A percentile compares a stretch with the other conserved stretches of the same genome.
phyloP scores from a whole-genome alignment of 1,140 invertebrate species.

The Ptiloglossa arizonensis region DNA sequence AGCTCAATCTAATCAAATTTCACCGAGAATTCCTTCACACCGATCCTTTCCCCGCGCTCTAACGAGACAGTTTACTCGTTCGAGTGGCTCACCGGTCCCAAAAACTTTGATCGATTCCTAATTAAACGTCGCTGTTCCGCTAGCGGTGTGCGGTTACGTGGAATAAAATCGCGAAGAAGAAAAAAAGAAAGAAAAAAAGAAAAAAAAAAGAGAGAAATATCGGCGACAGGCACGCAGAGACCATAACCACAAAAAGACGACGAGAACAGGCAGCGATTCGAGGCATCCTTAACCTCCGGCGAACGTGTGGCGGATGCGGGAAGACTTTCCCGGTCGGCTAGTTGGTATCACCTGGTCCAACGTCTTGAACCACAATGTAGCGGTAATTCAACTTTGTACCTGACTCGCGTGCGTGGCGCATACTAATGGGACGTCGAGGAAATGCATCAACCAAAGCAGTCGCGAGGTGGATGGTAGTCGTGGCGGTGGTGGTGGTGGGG shows the following conservation, averaged over 20 bases:
- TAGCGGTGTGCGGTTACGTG: too few species aligned
- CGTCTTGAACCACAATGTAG: slow-evolving; percentile 62
- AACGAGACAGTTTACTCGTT: too few species aligned
- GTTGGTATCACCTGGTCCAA: slow-evolving; percentile 64
- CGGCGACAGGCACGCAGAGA: neutral
- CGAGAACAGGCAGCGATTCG: slow-evolving; percentile 15
- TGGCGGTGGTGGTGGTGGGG: too few species aligned
- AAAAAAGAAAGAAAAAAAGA: neutral
- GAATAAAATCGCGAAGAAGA: neutral
- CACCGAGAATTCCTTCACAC: too few species aligned
- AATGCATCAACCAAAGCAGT: slow-evolving; percentile 54
- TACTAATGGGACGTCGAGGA: slow-evolving; percentile 60
- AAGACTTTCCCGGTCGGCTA: slow-evolving; percentile 29
- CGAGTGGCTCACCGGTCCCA: too few species aligned
- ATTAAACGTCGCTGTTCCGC: too few species aligned
- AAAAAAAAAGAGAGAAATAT: neutral
- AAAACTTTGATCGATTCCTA: too few species aligned
- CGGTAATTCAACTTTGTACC: slow-evolving; percentile 71
- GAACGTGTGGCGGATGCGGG: slow-evolving; percentile 63
- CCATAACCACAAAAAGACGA: slow-evolving; percentile 10
- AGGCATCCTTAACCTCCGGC: slow-evolving; percentile 29
- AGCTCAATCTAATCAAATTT: too few species aligned
- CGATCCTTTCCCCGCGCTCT: too few species aligned
- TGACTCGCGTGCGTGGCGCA: slow-evolving; percentile 62
- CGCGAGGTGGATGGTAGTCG: neutral